Evolutionary conservation across 2,888 invertebrate species (phyloP), one percentile per base, ranked within the genome.

Genomic region (Penaeus monodon): DNA sequence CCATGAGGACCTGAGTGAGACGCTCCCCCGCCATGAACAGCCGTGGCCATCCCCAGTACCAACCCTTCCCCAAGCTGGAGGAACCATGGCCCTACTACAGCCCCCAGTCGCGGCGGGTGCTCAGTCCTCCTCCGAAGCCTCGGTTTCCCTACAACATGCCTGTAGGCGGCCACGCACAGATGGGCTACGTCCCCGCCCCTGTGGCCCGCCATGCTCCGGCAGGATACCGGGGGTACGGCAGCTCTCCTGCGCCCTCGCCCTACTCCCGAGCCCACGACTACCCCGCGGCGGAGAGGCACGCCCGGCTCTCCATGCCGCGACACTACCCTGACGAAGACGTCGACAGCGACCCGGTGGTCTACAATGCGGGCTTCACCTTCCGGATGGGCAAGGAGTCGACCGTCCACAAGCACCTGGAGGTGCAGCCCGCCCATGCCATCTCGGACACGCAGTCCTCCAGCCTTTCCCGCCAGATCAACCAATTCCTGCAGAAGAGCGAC

Each of bases 291-390:
- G 77, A 68, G 33, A 44, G 38, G n/a, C 38, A 38, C 63, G 4
- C 74, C 44, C 64, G 70, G 24, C 17, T 57, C 29, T 57, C 85
- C 80, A 17, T 65, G 33, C 70, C 78, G 10, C 79, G 79, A 27
- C 29, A 38, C 29, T 33, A 20, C 27, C 27, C 74, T 65, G 81
- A 95, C 73, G 94, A 93, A 74, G 93, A 94, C 4, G 94, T 95
- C 91, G 96, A 96, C 91, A 95, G 95, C 87, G 95, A 96, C 0
- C 95, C 96, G 0, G 96, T 96, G 2, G 95, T 96, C 0, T 96
- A 96, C 90, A 96, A 96, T 91, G 96, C 96, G 0, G 96, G 96
- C 92, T 92, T 96, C 66, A 96, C 96, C 12, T 96, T 96, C 91
- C 94, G 96, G 0, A 93, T 96, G 78, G 96, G 96, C 24, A 66